Evolutionary conservation across 2,888 invertebrate genomes (phyloP).

Genomic region (Drosophila rellima): DNA sequence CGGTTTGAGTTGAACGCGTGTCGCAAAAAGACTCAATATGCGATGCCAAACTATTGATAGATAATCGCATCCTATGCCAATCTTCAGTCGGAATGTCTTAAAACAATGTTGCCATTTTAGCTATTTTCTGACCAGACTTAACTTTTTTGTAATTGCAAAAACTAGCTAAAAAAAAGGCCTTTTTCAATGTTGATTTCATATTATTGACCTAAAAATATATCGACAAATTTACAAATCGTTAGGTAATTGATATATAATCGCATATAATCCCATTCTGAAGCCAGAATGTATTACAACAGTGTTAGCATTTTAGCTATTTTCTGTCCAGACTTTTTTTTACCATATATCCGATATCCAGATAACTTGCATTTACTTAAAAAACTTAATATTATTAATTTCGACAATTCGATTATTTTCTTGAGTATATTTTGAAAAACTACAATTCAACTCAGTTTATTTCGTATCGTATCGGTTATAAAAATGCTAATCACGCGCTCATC

Average conservation of each 20-base stretch:
- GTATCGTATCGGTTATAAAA: too few relatives aligned
- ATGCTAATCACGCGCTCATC: slow-evolving; percentile 11
- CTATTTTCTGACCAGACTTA: background rate
- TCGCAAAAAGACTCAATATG: background rate
- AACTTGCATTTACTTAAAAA: too few relatives aligned
- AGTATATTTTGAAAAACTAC: too few relatives aligned
- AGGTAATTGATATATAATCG: background rate
- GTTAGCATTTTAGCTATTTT: background rate
- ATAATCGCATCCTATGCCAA: background rate
- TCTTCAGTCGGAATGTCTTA: background rate
- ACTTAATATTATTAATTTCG: too few relatives aligned
- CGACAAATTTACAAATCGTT: too few relatives aligned
- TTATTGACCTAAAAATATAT: too few relatives aligned
- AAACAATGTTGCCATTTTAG: background rate
- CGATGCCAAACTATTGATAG: background rate
- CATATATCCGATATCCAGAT: too few relatives aligned
- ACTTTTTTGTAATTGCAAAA: too few relatives aligned
- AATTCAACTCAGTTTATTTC: too few relatives aligned
- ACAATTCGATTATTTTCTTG: too few relatives aligned
- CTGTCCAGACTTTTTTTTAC: background rate
- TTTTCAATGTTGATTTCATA: too few relatives aligned
- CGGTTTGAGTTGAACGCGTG: slow-evolving; percentile 2
- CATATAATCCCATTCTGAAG: background rate
- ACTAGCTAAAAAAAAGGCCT: too few relatives aligned
- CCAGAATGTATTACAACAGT: background rate